phyloP scores from a whole-genome alignment of 2,888 invertebrate genomes.

The Cephus runcator region DNA sequence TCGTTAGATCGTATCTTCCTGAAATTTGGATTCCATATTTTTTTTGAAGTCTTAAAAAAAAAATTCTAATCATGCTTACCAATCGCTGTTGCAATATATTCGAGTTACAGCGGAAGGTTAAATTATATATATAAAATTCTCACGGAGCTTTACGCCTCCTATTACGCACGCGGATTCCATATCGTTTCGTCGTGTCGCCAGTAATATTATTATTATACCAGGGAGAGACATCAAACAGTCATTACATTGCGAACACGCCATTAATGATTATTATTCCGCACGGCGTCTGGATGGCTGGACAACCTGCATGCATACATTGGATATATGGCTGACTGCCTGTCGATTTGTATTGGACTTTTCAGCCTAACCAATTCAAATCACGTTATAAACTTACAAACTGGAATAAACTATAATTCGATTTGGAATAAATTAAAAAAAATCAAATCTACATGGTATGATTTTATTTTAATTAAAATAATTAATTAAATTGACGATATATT shows the following conservation, averaged over 20 bases:
- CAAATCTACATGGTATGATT: no score
- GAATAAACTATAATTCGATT: not conserved
- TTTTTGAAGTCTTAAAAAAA: not conserved
- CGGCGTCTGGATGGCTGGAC: slow-evolving; percentile 6
- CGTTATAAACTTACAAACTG: not conserved
- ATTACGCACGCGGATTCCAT: not conserved
- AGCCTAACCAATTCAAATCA: not conserved
- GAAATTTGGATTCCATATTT: not conserved
- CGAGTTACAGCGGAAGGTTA: not conserved
- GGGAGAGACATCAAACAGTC: slow-evolving; percentile 19
- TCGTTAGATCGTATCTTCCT: not conserved
- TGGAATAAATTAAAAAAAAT: not conserved
- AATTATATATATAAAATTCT: not conserved
- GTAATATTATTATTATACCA: slow-evolving; percentile 15
- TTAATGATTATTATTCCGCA: slow-evolving; percentile 30
- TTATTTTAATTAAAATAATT: not conserved
- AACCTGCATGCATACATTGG: not conserved
- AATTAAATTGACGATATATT: not conserved
- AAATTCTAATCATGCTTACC: not conserved
- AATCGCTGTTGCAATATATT: not conserved
- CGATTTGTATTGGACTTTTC: not conserved
- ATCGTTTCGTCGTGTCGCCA: not conserved
- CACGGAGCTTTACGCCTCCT: not conserved
- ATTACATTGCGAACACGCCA: slow-evolving; percentile 20
- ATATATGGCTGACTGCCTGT: not conserved